Evolutionary conservation across 1,140 invertebrate species (phyloP).

Genomic region (Samia ricini): DNA sequence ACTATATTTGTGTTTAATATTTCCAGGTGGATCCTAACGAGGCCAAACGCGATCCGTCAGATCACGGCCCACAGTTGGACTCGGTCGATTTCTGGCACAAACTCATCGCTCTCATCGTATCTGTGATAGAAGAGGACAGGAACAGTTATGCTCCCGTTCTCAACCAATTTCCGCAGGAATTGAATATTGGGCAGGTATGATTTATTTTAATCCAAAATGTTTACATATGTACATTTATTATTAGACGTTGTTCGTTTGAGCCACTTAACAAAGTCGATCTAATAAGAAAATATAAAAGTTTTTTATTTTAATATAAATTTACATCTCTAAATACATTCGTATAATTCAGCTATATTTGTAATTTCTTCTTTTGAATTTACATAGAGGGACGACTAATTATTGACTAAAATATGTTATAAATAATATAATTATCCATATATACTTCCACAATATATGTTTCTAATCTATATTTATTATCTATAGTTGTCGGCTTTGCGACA

Average conservation of each 20-base stretch:
- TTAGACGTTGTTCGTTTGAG: conserved; percentile 96
- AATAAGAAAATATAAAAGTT: too few relatives aligned
- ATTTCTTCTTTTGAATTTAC: too few relatives aligned
- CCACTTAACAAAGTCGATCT: too few relatives aligned
- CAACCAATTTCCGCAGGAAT: conserved; percentile 97
- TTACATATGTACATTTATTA: too few relatives aligned
- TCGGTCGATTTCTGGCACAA: conserved; percentile 99
- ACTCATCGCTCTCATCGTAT: conserved; percentile 97
- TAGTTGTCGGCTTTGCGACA: conserved; percentile 96
- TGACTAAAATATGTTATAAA: too few relatives aligned
- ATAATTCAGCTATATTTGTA: too few relatives aligned
- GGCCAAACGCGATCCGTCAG: conserved; percentile 90
- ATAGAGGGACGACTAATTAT: too few relatives aligned
- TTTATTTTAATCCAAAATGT: neutral
- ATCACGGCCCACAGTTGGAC: conserved; percentile 92
- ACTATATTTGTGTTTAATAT: neutral
- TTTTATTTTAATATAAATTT: too few relatives aligned
- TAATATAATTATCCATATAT: too few relatives aligned
- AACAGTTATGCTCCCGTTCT: conserved; percentile 99
- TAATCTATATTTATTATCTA: conserved; percentile 10
- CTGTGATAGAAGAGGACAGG: conserved; percentile 98
- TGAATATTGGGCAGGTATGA: conserved; percentile 92
- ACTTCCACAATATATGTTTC: too few relatives aligned
- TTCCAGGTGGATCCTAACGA: conserved; percentile 91
- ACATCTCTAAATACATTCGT: too few relatives aligned